Evolutionary conservation across 2,113 vertebrate genomes (phyloP).

Genomic region (Erpornis zantholeuca): DNA sequence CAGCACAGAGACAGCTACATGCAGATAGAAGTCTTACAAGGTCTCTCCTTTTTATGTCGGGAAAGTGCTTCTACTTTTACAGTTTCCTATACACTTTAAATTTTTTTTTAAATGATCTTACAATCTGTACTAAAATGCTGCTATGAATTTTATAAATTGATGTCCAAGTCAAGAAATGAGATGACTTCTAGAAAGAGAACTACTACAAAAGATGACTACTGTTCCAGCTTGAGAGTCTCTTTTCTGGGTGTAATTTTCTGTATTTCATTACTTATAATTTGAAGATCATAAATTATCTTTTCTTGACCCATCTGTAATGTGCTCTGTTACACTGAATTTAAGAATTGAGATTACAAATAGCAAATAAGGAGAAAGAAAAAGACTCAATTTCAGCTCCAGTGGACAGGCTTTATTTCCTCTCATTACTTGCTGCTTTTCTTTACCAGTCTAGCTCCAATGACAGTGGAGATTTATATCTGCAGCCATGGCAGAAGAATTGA

Average conservation of each 20-base stretch:
- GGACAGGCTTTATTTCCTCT: slow-evolving; percentile 15
- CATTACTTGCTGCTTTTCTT: background rate
- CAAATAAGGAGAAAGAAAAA: background rate
- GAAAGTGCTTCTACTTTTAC: background rate
- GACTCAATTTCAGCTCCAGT: background rate
- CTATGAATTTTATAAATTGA: slow-evolving; percentile 14
- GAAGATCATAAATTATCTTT: slow-evolving; percentile 27
- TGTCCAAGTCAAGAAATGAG: slow-evolving; percentile 11
- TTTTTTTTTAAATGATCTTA: background rate
- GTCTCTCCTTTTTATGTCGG: background rate
- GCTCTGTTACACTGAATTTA: slow-evolving; percentile 26
- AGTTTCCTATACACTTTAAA: background rate
- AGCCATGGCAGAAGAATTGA: background rate
- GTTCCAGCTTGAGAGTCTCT: background rate
- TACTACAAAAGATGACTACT: no score
- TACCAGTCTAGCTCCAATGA: background rate
- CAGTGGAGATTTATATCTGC: background rate
- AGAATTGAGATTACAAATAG: slow-evolving; percentile 20
- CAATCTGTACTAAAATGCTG: background rate
- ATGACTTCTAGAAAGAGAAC: background rate
- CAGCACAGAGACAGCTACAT: background rate
- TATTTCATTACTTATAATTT: slow-evolving; percentile 36
- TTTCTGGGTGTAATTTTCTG: slow-evolving; percentile 38
- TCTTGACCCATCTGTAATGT: slow-evolving; percentile 1
- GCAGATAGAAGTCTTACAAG: background rate